phyloP scores from a whole-genome alignment of 2,888 invertebrate species.

The Leucophora obtusa region DNA sequence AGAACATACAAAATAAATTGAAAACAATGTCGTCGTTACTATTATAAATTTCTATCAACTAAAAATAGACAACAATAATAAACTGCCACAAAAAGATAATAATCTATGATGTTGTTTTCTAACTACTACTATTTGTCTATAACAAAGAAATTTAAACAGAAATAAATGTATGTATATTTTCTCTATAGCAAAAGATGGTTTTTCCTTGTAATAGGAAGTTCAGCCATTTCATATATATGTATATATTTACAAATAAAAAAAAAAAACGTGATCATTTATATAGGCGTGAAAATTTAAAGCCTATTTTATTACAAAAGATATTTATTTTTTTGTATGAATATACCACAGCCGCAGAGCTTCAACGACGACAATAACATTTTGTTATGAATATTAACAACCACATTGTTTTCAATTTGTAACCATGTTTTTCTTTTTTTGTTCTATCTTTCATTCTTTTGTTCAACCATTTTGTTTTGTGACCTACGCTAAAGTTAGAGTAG shows the following conservation, averaged over 20 bases:
- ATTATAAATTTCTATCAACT: neutral
- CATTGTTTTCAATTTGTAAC: conserved; percentile 33
- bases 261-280: conserved; percentile 9
- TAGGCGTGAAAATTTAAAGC: conserved; percentile 35
- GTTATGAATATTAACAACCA: conserved; percentile 13
- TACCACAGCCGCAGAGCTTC: neutral
- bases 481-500: neutral
- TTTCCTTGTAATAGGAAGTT: neutral
- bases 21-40: neutral
- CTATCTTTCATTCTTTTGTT: neutral
- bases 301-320: conserved; percentile 9
- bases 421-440: neutral
- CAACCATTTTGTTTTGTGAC: neutral
- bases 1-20: neutral
- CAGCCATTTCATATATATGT: neutral
- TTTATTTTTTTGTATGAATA: neutral
- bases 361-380: conserved; percentile 19
- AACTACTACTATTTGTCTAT: neutral
- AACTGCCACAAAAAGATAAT: neutral
- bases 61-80: neutral
- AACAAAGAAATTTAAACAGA: neutral
- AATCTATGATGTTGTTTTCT: neutral
- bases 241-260: no score
- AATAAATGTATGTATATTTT: neutral
- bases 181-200: neutral